These are phyloP conservation scores for Tipula vernalis DNA, from an alignment of 2,888 invertebrate genomes.

Conservation along the genomic window DNA sequence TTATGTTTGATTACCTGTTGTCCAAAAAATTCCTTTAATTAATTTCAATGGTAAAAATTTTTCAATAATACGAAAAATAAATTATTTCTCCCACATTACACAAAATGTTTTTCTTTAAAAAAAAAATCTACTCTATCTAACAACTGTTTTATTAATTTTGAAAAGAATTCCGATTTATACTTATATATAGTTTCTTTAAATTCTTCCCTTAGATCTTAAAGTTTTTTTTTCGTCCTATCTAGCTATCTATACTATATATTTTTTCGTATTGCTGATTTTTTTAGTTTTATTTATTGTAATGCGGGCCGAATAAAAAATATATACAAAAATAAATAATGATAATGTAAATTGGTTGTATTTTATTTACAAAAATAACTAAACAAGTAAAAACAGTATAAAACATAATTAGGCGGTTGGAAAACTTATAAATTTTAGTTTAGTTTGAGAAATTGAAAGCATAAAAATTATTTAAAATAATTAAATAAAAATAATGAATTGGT, in stretches of 20 bases:
- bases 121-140: conserved; percentile 8
- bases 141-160: not conserved
- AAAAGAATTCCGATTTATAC: not conserved
- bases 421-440: not conserved
- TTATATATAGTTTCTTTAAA: not conserved
- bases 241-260: conserved; percentile 6
- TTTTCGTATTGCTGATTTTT: not conserved
- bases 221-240: conserved; percentile 7
- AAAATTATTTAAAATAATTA: not conserved
- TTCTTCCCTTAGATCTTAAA: not conserved
- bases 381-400: not conserved
- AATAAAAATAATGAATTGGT: not conserved
- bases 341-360: not conserved
- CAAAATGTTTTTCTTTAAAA: not conserved
- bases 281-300: not conserved
- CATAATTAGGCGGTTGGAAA: not conserved
- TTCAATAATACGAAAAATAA: not conserved
- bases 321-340: not conserved
- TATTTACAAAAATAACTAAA: conserved; percentile 6
- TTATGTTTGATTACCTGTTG: not conserved
- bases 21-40: not conserved
- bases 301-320: not conserved
- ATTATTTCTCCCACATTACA: not conserved
- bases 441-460: not conserved
- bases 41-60: not conserved